Conservation (phyloP, 1,140 invertebrate species). For the Nasonia giraulti region DNA sequence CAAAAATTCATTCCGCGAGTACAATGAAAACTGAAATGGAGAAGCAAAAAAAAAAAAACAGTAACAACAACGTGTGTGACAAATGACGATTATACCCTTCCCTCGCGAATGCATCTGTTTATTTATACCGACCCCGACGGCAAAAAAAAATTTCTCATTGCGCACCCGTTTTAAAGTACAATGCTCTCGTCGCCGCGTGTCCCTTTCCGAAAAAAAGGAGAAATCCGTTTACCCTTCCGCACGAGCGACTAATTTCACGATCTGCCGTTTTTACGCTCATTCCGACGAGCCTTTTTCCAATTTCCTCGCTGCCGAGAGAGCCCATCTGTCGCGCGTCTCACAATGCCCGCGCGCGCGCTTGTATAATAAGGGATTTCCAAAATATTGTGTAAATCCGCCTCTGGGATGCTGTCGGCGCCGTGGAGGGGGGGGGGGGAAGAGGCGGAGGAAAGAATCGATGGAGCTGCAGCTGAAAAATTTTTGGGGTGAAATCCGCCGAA, state of each 20-base stretch:
- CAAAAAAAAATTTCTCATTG: neutral
- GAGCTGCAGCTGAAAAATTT: conserved; percentile 70
- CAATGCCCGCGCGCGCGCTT: conserved; percentile 36
- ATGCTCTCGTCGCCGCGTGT: neutral
- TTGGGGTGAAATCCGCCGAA: conserved; percentile 70
- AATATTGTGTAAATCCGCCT: conserved; percentile 74
- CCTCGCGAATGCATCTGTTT: conserved; percentile 17
- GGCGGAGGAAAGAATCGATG: conserved; percentile 24
- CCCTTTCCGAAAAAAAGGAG: neutral
- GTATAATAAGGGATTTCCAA: conserved; percentile 74
- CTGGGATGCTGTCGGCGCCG: neutral
- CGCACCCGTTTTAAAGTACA: conserved; percentile 20
- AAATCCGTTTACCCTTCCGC: conserved; percentile 54
- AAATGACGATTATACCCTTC: conserved; percentile 3
- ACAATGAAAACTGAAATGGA: conserved; percentile 9
- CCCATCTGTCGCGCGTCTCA: conserved; percentile 68
- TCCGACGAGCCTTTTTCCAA: conserved; percentile 65
- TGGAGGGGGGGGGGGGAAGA: conserved; percentile 1
- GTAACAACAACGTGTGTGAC: neutral
- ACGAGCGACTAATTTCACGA: conserved; percentile 49
- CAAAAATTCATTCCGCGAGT: conserved; percentile 3
- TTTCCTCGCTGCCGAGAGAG: conserved; percentile 30
- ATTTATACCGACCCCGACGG: conserved; percentile 7
- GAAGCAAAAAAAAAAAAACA: neutral
- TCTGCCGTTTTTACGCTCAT: conserved; percentile 26